Evolutionary conservation across 2,797 vertebrate species (phyloP).

Genomic region (Botia kubotai): DNA sequence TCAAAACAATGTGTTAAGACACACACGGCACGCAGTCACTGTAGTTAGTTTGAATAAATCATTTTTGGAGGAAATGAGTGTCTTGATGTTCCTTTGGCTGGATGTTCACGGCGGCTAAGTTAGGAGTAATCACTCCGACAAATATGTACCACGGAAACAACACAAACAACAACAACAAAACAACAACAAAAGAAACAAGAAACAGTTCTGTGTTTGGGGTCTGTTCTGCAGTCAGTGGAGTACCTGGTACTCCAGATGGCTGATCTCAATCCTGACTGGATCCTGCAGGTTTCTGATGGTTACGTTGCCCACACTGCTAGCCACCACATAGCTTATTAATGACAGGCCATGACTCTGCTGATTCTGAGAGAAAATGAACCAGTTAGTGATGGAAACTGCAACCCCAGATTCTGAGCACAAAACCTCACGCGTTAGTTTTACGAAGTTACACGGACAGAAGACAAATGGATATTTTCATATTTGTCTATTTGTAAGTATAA

Average conservation of each 20-base stretch:
- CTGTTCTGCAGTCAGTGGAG: background rate
- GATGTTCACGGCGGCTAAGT: too few species aligned
- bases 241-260: constrained; percentile 84
- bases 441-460: background rate
- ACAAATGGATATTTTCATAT: background rate
- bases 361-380: constrained; percentile 61
- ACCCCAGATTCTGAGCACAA: background rate
- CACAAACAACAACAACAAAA: too few species aligned
- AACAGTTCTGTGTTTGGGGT: too few species aligned
- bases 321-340: constrained; percentile 93
- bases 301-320: constrained; percentile 91
- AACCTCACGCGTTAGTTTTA: background rate
- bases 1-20: constrained; percentile 10
- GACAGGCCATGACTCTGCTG: constrained; percentile 60
- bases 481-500: background rate
- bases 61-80: background rate
- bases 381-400: background rate
- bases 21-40: background rate
- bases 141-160: background rate
- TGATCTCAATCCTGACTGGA: constrained; percentile 86
- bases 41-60: too few species aligned
- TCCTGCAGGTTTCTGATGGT: constrained; percentile 83
- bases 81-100: too few species aligned
- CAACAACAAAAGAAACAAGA: too few species aligned
- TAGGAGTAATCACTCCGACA: background rate